Evolutionary conservation across 2,888 invertebrate genomes (phyloP), one percentile per base, ranked within the genome.

Genomic region (Cyaniris semiargus): DNA sequence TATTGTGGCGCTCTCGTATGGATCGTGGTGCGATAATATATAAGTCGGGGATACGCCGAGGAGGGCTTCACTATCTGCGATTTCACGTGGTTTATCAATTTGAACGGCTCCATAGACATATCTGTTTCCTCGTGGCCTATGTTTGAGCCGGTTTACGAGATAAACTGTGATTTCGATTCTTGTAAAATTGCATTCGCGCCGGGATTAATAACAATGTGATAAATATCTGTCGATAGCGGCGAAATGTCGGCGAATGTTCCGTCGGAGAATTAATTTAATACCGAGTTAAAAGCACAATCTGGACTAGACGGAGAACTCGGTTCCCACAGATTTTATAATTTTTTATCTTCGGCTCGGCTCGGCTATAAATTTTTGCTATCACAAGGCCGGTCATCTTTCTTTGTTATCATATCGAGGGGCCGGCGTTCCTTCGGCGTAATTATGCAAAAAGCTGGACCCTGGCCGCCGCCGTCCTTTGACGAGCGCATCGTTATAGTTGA

Each of bases 371-470:
- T 88, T 88, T 83, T 84, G 82, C 86, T 86, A 87, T 90, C 88
- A 90, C 90, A 90, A 84, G 88, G 87, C 86, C 87, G 89, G 90
- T 92, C 89, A 92, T 92, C 88, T 92, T 92, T 90, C 89, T 92
- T 93, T 93, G 90, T 93, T 92, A 92, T 92, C 85, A 93, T 91
- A 90, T 92, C 90, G 90, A 88, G 89, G 86, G 88, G 88, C 87
- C 90, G 89, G 86, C 91, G 93, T 94, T 93, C 93, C 91, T 86
- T 87, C 85, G 86, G 83, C 86, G 85, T 92, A 91, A 93, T 93
- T 93, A 93, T 93, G 93, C 92, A 93, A 93, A 93, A 93, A 93
- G 90, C 90, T 89, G 92, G 92, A 89, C 92, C 84, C 82, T 88
- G 91, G 89, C 81, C 90, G 89, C 86, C 86, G 90, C 93, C 85